A percentile compares a stretch with the other conserved stretches of the same genome.
Evolutionary conservation across 2,113 vertebrate species (phyloP).

Genomic region (Corvus hawaiiensis): DNA sequence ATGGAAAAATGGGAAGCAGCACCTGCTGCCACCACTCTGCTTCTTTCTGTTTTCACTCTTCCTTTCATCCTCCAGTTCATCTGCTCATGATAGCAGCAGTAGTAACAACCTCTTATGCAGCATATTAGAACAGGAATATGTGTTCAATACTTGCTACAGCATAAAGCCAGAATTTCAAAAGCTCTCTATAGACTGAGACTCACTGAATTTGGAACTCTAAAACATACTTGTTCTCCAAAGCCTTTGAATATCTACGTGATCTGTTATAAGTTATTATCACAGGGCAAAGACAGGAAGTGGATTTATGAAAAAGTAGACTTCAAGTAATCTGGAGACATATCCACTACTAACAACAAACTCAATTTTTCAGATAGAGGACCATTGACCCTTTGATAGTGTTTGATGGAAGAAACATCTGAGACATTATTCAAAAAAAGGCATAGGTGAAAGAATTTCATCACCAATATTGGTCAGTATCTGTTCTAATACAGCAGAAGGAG

Average conservation of each 20-base stretch:
- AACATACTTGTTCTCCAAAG: background rate
- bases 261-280: background rate
- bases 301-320: background rate
- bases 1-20: background rate
- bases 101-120: background rate
- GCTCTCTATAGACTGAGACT: background rate
- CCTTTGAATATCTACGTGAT: background rate
- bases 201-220: background rate
- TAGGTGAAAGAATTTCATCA: background rate
- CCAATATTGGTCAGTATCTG: background rate
- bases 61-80: background rate
- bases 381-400: background rate
- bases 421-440: background rate
- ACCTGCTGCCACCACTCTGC: background rate
- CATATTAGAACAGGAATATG: background rate
- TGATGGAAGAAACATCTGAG: background rate
- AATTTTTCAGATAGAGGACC: background rate
- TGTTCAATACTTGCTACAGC: background rate
- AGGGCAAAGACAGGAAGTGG: background rate
- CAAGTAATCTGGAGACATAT: background rate
- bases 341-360: background rate
- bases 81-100: background rate
- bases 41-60: background rate
- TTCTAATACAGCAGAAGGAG: background rate
- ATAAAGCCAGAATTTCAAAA: background rate